These are phyloP conservation scores for Pristiophorus japonicus DNA, from an alignment of 2,113 vertebrate species.

Conservation along the genomic window DNA sequence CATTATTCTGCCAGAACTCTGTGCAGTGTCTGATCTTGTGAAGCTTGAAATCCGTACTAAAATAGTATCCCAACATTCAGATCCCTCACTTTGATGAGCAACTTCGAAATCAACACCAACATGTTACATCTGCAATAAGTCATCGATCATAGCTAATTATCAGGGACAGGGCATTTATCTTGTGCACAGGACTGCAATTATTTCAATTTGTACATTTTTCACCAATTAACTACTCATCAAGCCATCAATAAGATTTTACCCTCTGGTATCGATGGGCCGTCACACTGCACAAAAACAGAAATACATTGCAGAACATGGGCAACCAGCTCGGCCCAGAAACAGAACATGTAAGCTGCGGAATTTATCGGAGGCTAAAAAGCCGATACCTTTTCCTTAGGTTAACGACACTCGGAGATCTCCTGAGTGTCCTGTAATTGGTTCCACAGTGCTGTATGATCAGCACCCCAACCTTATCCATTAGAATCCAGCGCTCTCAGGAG, in stretches of 20 bases:
- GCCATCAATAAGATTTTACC: slow-evolving; percentile 3
- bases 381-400: background rate
- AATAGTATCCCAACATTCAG: background rate
- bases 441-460: background rate
- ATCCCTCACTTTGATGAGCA: background rate
- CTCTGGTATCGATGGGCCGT: background rate
- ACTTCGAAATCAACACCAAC: background rate
- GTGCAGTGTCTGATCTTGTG: background rate
- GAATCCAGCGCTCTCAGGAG: background rate
- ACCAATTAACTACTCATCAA: slow-evolving; percentile 19
- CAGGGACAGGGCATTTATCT: slow-evolving; percentile 16
- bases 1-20: background rate
- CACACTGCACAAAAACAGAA: background rate
- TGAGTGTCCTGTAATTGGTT: background rate
- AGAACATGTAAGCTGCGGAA: background rate
- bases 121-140: slow-evolving; percentile 15
- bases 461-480: background rate
- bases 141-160: slow-evolving; percentile 28
- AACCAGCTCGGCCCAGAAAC: background rate
- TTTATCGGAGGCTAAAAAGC: background rate
- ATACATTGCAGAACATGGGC: too few species aligned
- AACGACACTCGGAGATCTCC: background rate
- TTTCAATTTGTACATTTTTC: slow-evolving; percentile 30
- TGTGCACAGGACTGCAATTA: slow-evolving; percentile 1
- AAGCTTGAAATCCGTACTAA: background rate